Evolutionary conservation across 2,888 invertebrate genomes (phyloP).

Genomic region (Azorinus chamasolen): DNA sequence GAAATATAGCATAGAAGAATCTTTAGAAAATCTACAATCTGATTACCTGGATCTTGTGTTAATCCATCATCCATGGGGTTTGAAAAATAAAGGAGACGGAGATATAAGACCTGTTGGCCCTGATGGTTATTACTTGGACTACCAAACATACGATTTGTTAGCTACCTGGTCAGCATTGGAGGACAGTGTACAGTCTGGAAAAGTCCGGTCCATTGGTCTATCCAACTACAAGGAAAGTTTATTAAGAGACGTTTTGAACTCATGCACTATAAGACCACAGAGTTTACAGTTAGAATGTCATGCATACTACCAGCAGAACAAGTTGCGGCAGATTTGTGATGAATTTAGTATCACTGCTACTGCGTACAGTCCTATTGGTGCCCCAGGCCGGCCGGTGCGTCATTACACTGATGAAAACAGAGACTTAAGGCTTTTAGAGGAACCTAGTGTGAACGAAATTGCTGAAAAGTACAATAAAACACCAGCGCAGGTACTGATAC

Average conservation of each 20-base stretch:
- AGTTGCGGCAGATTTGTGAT: conserved; percentile 67
- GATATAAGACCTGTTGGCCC: conserved; percentile 46
- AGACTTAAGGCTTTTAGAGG: conserved; percentile 38
- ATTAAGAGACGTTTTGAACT: conserved; percentile 66
- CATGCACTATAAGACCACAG: conserved; percentile 67
- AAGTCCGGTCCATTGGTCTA: conserved; percentile 72
- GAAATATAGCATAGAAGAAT: conserved; percentile 65
- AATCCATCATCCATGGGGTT: conserved; percentile 78
- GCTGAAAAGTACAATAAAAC: conserved; percentile 67
- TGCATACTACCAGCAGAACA: conserved; percentile 73
- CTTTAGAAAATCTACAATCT: conserved; percentile 69
- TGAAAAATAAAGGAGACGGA: conserved; percentile 68
- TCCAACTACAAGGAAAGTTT: conserved; percentile 77
- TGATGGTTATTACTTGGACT: conserved; percentile 55
- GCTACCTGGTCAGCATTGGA: conserved; percentile 76
- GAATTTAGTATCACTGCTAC: conserved; percentile 68
- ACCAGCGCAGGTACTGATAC: conserved; percentile 76
- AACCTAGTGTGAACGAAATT: conserved; percentile 66
- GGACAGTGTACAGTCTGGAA: conserved; percentile 58
- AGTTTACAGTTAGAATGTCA: conserved; percentile 79
- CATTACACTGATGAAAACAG: conserved; percentile 24
- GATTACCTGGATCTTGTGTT: conserved; percentile 77
- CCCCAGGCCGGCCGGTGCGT: conserved; percentile 53
- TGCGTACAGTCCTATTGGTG: conserved; percentile 74
- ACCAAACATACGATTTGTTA: conserved; percentile 62